These are phyloP conservation scores for Chrysina gloriosa DNA, from an alignment of 2,888 invertebrate species.

Conservation along the genomic window DNA sequence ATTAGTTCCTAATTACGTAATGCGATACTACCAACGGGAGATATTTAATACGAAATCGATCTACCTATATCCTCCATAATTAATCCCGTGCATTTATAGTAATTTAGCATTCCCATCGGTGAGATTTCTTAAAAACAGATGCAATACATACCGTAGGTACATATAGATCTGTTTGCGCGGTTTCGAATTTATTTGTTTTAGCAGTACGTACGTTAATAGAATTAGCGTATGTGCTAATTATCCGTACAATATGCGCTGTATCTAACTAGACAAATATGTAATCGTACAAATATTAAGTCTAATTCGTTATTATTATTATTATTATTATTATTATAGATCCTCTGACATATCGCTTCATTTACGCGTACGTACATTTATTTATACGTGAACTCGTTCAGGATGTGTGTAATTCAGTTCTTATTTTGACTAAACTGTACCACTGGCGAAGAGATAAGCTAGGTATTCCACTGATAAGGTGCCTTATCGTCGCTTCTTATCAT, in stretches of 20 bases:
- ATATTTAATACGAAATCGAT: too few species aligned
- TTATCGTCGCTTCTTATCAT: slow-evolving; percentile 27
- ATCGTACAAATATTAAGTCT: neutral
- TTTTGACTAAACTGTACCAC: slow-evolving; percentile 42
- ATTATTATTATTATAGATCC: neutral
- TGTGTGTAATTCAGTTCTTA: slow-evolving; percentile 31
- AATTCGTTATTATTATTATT: neutral
- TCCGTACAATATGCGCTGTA: neutral
- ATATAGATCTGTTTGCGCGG: neutral
- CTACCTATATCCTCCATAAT: too few species aligned
- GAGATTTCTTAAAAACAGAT: slow-evolving; percentile 20
- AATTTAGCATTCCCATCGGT: too few species aligned
- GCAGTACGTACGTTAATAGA: slow-evolving; percentile 21
- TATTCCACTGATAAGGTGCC: slow-evolving; percentile 31
- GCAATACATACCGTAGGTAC: too few species aligned
- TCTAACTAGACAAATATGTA: neutral
- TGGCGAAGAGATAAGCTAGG: slow-evolving; percentile 37
- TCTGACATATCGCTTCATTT: neutral
- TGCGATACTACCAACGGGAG: too few species aligned
- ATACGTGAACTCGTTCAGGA: neutral
- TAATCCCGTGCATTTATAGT: too few species aligned
- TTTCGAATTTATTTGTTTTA: slow-evolving; percentile 8
- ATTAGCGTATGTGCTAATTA: slow-evolving; percentile 26
- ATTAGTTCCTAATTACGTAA: too few species aligned
- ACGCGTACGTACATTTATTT: neutral